Evolutionary conservation across 2,888 invertebrate genomes (phyloP).

Genomic region (Chrysodeixis includens): DNA sequence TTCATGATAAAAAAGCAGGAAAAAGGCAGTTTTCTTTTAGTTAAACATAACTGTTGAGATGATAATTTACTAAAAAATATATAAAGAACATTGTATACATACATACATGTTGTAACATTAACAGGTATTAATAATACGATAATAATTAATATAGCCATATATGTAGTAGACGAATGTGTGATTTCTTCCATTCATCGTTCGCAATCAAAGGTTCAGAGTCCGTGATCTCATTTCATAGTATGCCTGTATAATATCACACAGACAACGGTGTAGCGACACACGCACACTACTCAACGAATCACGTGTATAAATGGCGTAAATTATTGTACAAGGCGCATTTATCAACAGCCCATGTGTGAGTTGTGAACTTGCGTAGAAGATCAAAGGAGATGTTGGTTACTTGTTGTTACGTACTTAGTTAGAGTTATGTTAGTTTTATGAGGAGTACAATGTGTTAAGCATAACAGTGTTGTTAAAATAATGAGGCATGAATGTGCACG

Average conservation of each 20-base stretch:
- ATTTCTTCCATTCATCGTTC: conserved; percentile 52
- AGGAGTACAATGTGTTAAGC: neutral
- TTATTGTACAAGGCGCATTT: conserved; percentile 48
- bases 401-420: conserved; percentile 14
- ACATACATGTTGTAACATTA: no score
- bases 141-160: conserved; percentile 8
- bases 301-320: conserved; percentile 48
- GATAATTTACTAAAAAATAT: no score
- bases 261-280: conserved; percentile 15
- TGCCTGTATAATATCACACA: conserved; percentile 33
- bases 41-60: neutral
- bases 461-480: conserved; percentile 4
- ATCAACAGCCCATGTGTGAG: conserved; percentile 30
- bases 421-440: conserved; percentile 10
- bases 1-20: no score
- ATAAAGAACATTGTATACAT: no score
- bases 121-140: no score
- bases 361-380: conserved; percentile 48
- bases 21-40: neutral
- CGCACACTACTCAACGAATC: conserved; percentile 39
- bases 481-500: conserved; percentile 1
- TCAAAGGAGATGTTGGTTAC: conserved; percentile 47
- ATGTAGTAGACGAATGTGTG: conserved; percentile 13
- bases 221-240: conserved; percentile 62
- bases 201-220: conserved; percentile 64